phyloP scores from a whole-genome alignment of 2,797 vertebrate genomes.

The Acanthornis magna region DNA sequence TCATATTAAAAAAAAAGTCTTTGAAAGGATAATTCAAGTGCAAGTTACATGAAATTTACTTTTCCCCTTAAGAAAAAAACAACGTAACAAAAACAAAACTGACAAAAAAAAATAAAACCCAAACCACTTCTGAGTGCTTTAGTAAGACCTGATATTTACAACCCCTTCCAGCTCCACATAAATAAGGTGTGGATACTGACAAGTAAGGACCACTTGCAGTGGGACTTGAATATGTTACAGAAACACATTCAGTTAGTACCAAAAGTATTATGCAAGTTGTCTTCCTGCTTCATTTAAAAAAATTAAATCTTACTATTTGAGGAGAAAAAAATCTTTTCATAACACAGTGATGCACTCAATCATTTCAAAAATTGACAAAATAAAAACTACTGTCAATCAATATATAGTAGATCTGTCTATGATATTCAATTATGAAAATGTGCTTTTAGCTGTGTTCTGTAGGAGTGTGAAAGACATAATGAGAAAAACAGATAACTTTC shows the following conservation, averaged over 20 bases:
- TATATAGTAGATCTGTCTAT: background rate
- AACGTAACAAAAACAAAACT: background rate
- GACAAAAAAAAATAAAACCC: background rate
- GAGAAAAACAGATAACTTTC: slow-evolving; percentile 4
- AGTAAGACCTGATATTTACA: slow-evolving; percentile 24
- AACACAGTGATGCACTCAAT: background rate
- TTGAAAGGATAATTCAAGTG: background rate
- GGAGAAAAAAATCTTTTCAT: background rate
- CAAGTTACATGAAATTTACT: slow-evolving; percentile 17
- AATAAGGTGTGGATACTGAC: background rate
- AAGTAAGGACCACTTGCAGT: slow-evolving; percentile 11
- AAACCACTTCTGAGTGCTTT: background rate
- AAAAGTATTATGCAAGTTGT: background rate
- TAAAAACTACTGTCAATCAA: slow-evolving; percentile 18
- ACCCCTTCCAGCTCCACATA: background rate
- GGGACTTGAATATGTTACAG: background rate
- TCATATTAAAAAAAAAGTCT: background rate
- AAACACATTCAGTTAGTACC: background rate
- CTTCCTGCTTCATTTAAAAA: background rate
- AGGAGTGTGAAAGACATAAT: slow-evolving; percentile 18
- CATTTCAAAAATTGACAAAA: background rate
- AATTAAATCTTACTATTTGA: background rate
- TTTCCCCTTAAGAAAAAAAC: background rate
- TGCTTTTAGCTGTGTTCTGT: background rate
- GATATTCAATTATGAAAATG: slow-evolving; percentile 22